phyloP scores from a whole-genome alignment of 2,888 invertebrate species.

The Ormyrus thymus region DNA sequence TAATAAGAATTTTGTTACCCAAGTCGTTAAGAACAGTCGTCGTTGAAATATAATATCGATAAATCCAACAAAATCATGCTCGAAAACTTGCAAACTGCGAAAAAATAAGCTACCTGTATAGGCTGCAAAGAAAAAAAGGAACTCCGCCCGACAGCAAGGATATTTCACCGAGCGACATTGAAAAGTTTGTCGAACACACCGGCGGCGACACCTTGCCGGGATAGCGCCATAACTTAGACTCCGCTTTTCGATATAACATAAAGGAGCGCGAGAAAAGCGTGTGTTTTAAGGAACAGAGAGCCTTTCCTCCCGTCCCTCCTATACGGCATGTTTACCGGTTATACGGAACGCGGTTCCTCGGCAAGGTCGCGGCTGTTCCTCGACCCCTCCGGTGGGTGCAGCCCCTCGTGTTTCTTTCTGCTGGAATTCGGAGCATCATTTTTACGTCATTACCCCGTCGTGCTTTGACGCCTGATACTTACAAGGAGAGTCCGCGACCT shows the following conservation, averaged over 20 bases:
- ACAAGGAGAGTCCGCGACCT: too few species aligned
- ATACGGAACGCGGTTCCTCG: too few species aligned
- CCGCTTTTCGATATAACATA: slow-evolving; percentile 62
- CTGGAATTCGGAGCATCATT: slow-evolving; percentile 5
- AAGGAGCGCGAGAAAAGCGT: neutral
- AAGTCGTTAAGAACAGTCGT: too few species aligned
- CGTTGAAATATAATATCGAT: neutral
- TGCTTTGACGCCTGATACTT: too few species aligned
- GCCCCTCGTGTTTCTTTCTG: too few species aligned
- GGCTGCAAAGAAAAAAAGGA: too few species aligned
- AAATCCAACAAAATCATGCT: slow-evolving; percentile 11
- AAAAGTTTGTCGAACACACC: slow-evolving; percentile 73
- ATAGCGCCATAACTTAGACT: slow-evolving; percentile 72
- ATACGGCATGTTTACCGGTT: too few species aligned
- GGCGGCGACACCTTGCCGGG: slow-evolving; percentile 71
- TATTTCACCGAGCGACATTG: slow-evolving; percentile 65
- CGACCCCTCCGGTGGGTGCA: too few species aligned
- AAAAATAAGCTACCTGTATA: neutral
- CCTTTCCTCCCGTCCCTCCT: neutral
- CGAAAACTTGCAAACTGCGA: neutral
- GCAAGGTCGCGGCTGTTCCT: too few species aligned
- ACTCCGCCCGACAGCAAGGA: slow-evolving; percentile 54
- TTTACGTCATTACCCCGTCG: slow-evolving; percentile 19
- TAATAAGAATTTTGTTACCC: too few species aligned
- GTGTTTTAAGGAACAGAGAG: neutral